Percentiles rank a stretch among this genome's conserved stretches.
Conservation (phyloP, 2,888 invertebrate genomes). For the Theristus sp. region DNA sequence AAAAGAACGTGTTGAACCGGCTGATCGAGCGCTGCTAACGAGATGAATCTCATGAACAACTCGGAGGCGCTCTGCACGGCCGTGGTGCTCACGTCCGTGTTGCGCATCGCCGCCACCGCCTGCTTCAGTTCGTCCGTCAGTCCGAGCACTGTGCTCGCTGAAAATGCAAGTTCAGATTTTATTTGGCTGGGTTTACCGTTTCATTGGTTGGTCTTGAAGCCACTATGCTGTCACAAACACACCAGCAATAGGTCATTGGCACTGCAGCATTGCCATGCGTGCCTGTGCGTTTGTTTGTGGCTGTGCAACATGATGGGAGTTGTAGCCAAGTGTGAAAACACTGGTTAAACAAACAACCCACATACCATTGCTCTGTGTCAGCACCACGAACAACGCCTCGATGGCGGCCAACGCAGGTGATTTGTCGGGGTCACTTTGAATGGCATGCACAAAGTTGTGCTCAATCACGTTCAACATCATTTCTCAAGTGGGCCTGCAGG, state of each 20-base stretch:
- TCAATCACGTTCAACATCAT: not conserved
- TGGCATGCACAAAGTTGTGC: not conserved
- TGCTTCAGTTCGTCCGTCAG: constrained; percentile 28
- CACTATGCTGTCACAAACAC: not conserved
- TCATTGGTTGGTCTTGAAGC: not conserved
- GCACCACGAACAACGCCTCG: constrained; percentile 29
- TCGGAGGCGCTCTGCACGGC: constrained; percentile 35
- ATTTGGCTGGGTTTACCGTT: not conserved
- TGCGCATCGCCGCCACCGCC: constrained; percentile 27
- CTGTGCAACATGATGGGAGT: no score
- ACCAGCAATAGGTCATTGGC: not conserved
- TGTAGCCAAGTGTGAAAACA: no score
- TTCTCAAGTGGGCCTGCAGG: no score
- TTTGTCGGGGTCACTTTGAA: constrained; percentile 18
- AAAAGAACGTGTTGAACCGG: no score
- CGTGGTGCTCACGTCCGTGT: constrained; percentile 32
- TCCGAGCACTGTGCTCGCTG: constrained; percentile 30
- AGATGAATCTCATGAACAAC: constrained; percentile 34
- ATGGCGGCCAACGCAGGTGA: constrained; percentile 36
- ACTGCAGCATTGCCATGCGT: no score
- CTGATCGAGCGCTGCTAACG: constrained; percentile 32
- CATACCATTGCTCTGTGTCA: constrained; percentile 28
- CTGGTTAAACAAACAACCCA: no score
- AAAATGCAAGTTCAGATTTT: no score
- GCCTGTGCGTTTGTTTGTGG: no score